phyloP scores from a whole-genome alignment of 2,888 invertebrate genomes.

The Acholoe squamosa region DNA sequence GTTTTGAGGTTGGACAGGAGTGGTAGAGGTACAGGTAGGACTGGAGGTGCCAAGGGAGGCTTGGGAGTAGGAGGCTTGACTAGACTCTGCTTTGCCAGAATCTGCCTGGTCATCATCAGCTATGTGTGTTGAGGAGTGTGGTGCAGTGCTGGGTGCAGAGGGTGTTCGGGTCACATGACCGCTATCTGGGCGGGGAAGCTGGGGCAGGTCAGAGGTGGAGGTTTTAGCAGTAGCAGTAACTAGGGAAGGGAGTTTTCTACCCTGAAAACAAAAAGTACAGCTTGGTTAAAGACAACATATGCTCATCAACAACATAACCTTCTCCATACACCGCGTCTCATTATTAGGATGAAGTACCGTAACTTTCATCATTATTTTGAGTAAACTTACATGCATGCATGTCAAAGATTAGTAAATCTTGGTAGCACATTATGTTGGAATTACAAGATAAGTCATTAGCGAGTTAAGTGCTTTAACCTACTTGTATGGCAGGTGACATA shows the following conservation, averaged over 20 bases:
- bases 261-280: conserved; percentile 47
- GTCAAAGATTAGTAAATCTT: conserved; percentile 5
- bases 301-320: conserved; percentile 4
- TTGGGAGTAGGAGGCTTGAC: conserved; percentile 15
- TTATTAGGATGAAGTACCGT: neutral
- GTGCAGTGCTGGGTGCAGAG: conserved; percentile 17
- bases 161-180: neutral
- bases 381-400: neutral
- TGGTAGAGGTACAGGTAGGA: neutral
- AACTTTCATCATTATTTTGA: neutral
- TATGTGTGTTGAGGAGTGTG: neutral
- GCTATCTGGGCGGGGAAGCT: neutral
- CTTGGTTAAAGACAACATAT: neutral
- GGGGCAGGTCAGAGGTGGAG: conserved; percentile 24
- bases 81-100: neutral
- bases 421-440: neutral
- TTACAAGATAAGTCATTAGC: neutral
- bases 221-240: conserved; percentile 39
- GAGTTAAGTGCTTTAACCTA: conserved; percentile 20
- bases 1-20: neutral
- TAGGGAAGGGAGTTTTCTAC: neutral
- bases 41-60: neutral
- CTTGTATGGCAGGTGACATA: neutral
- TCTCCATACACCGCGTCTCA: neutral
- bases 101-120: conserved; percentile 4